Evolutionary conservation across 2,888 invertebrate species (phyloP).

Genomic region (Strigamia crassipes): DNA sequence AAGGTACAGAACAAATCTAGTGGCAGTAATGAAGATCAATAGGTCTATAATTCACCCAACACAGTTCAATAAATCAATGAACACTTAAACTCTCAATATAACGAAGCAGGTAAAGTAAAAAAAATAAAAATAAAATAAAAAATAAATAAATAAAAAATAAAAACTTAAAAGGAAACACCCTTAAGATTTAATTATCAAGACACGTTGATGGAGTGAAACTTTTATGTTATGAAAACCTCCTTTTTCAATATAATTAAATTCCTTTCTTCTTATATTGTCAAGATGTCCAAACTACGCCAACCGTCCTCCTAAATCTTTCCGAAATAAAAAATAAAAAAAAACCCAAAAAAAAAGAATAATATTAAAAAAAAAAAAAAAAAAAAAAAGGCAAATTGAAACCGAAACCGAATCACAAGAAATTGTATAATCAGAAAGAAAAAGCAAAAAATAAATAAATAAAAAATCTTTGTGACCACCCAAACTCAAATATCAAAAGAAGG

Average conservation of each 20-base stretch:
- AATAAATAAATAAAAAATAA: too few relatives aligned
- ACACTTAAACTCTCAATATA: constrained; percentile 4
- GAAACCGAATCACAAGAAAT: neutral
- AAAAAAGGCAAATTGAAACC: neutral
- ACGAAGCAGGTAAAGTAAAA: neutral
- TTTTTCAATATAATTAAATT: constrained; percentile 4
- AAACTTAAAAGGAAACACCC: too few relatives aligned
- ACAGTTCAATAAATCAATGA: constrained; percentile 10
- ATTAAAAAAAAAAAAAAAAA: neutral
- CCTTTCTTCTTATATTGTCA: constrained; percentile 10
- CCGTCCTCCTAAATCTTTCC: neutral
- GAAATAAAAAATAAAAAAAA: neutral
- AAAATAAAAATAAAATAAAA: neutral
- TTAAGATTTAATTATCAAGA: neutral
- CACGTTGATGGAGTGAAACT: neutral
- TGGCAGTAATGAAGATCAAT: constrained; percentile 10
- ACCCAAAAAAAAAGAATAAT: neutral
- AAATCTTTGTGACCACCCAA: neutral
- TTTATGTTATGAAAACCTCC: constrained; percentile 10
- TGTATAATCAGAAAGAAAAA: constrained; percentile 4
- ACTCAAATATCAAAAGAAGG: neutral
- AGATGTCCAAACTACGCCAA: neutral
- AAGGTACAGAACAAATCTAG: constrained; percentile 4
- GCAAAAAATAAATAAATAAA: neutral
- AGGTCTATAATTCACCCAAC: constrained; percentile 10